These are phyloP conservation scores for Lepidostoma basale DNA, from an alignment of 1,140 invertebrate genomes.

Conservation along the genomic window DNA sequence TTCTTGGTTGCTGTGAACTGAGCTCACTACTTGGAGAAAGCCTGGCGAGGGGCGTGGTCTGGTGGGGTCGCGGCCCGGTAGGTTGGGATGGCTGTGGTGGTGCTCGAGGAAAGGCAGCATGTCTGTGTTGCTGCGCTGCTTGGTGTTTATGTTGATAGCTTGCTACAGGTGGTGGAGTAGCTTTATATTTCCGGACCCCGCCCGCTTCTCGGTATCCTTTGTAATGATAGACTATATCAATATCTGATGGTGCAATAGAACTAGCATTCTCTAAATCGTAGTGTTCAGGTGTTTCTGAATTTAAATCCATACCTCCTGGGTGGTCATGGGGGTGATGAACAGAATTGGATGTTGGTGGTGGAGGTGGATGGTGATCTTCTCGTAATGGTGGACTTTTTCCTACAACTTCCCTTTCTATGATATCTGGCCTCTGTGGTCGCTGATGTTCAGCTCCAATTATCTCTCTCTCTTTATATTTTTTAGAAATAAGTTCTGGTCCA, in stretches of 20 bases:
- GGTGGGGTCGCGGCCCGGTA: constrained; percentile 71
- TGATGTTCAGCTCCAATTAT: constrained; percentile 69
- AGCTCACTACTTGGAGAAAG: constrained; percentile 91
- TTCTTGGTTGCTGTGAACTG: constrained; percentile 87
- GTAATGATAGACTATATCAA: constrained; percentile 96
- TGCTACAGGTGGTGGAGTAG: constrained; percentile 74
- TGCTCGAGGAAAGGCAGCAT: constrained; percentile 69
- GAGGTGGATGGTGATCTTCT: constrained; percentile 77
- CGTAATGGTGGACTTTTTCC: constrained; percentile 77
- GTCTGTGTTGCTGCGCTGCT: constrained; percentile 70
- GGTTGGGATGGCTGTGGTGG: constrained; percentile 70
- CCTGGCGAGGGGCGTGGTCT: constrained; percentile 87
- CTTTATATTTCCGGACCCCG: constrained; percentile 85
- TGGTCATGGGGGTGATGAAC: constrained; percentile 72
- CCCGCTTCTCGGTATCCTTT: constrained; percentile 85
- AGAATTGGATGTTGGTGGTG: constrained; percentile 68
- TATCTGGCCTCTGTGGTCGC: constrained; percentile 84
- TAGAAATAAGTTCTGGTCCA: constrained; percentile 80
- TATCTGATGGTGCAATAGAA: constrained; percentile 95
- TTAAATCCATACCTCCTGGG: constrained; percentile 67
- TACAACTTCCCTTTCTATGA: constrained; percentile 88
- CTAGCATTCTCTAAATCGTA: constrained; percentile 97
- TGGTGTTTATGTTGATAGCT: constrained; percentile 81
- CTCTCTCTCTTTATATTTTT: constrained; percentile 87
- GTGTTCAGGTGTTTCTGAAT: constrained; percentile 90